Evolutionary conservation across 2,888 invertebrate species (phyloP), one percentile per base, ranked within the genome.

Genomic region (Metellina segmentata): DNA sequence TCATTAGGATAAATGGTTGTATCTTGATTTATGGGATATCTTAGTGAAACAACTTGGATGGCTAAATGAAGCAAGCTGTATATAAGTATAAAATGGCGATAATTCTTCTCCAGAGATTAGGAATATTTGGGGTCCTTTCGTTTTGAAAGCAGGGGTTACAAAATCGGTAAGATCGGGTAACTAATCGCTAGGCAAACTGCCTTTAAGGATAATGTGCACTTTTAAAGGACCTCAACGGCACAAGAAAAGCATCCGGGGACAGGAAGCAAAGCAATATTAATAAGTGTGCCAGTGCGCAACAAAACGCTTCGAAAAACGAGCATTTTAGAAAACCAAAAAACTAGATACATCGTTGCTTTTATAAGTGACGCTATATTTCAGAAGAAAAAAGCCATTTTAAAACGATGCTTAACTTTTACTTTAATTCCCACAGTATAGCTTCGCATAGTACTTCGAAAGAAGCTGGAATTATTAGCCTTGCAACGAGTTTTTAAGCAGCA

Each of bases 391-490:
- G 61, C 61, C 61, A 61, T 61, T 61, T 61, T 61, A 16, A 61
- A 61, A 61, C 61, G 61, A 79, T 20, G 13, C n/a, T 20, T 13
- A 61, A 48, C 61, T 20, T 72, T 72, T 72, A 72, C 19, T 72
- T 72, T 72, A 20, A 72, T 72, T 72, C 9, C 72, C 72, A 72
- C 19, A 72, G 72, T 20, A 72, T 72, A n/a, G 9, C 20, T 7
- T 9, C 19, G 19, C 20, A 61, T 7, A 51, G 53, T 61, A 74
- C 53, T 74, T 61, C 34, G 19, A 61, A 75, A 75, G 85, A 75
- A 85, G 61, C 85, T 19, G 53, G 53, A 85, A 52, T 75, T 75
- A 75, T 34, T 48, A 72, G 52, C 61, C 61, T 85, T 16, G 20
- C 61, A 16, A 20, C 11, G n/a, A 75, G 20, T 75, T 48, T 81